Base-by-base conservation (phyloP, 2,797 vertebrate species). In the Poeciliopsis presidionis region DNA sequence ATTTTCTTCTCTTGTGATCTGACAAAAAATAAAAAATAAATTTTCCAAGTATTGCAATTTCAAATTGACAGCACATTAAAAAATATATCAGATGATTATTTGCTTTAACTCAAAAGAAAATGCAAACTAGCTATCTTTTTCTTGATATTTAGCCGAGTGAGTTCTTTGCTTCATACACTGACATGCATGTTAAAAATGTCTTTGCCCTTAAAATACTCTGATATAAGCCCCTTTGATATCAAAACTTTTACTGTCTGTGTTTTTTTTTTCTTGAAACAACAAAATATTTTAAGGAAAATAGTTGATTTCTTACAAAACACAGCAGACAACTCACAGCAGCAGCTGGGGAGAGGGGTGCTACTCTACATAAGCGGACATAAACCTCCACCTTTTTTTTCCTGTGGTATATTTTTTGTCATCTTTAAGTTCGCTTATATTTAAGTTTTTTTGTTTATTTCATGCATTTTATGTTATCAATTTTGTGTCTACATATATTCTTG, bases 401-500 rank as follows among this genome's bases (percentile, higher is more conserved):
- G 88, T 3, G 39, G n/a, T 76, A 11, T 83, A 65, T 81, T 83
- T 82, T 83, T 88, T 77, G 67, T 28, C 80, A 74, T 81, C 55
- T 91, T 82, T 85, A 59, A 79, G 67, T 90, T 85, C 59, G 47
- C 79, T 87, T 86, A 67, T 47, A 82, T 85, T 89, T 81, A 45
- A 80, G 75, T 91, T 81, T 18, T 86, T 72, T 5, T 25, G 75
- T 57, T 85, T 86, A 81, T 79, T 55, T 13, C 7, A 22, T 51
- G 67, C 75, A 65, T 53, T 71, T 82, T 41, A 82, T 84, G 78
- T 85, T 69, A 87, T 85, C 83, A 77, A 25, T 84, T 87, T 76
- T 69, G 67, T 84, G 72, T 93, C 41, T 76, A 80, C 87, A 83
- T 82, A 85, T 92, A 91, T 92, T 36, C 76, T 92, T 96, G 94